These are phyloP conservation scores for Vicugna pacos DNA, from an alignment of 2,113 vertebrate species.

Conservation along the genomic window DNA sequence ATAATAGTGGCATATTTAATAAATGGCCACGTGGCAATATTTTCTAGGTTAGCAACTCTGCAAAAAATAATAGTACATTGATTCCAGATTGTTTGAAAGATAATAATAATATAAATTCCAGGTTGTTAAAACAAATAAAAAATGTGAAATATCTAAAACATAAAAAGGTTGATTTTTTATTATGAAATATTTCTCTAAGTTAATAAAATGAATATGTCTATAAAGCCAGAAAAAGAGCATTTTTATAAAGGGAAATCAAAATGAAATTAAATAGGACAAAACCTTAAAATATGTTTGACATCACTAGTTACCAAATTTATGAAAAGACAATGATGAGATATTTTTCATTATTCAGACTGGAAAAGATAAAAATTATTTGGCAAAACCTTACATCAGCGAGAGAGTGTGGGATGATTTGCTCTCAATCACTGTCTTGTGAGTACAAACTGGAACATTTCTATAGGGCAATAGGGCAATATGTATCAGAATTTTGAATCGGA, in stretches of 20 bases:
- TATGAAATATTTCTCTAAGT: not conserved
- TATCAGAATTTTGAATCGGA: not conserved
- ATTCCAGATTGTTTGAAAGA: not conserved
- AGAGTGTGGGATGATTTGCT: not conserved
- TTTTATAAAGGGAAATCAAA: not conserved
- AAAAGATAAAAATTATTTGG: not conserved
- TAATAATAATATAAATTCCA: not conserved
- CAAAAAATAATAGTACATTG: not conserved
- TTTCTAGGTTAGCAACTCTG: not conserved
- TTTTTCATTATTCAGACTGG: not conserved
- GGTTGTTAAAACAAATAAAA: not conserved
- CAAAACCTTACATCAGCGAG: not conserved
- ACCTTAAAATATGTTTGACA: not conserved
- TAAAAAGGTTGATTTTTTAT: not conserved
- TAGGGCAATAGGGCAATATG: not conserved
- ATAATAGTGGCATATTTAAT: not conserved
- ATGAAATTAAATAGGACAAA: not conserved
- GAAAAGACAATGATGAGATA: not conserved
- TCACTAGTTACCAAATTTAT: not conserved
- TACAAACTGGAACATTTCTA: not conserved
- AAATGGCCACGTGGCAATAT: not conserved
- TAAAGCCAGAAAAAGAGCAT: not conserved
- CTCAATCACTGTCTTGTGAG: not conserved
- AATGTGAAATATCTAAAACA: not conserved
- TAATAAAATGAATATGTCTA: not conserved